Evolutionary conservation across 1,140 invertebrate species (phyloP).

Genomic region (Lasioglossum baleicum): DNA sequence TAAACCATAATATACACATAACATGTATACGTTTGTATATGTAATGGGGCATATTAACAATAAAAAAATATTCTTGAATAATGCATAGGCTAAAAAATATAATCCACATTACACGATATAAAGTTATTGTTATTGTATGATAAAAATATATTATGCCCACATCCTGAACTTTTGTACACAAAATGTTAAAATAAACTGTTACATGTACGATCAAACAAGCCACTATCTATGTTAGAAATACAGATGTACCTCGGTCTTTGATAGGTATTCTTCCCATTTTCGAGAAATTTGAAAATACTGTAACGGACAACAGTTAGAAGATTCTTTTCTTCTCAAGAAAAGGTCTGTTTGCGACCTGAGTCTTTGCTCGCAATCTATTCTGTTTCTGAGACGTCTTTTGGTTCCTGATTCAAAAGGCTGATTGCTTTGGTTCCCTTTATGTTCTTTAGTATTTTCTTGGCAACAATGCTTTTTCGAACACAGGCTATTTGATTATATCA

Average conservation of each 20-base stretch:
- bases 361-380: slow-evolving; percentile 71
- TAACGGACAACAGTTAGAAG: slow-evolving; percentile 68
- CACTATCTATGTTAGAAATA: background rate
- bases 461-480: slow-evolving; percentile 5
- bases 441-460: slow-evolving; percentile 12
- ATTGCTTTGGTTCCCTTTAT: slow-evolving; percentile 14
- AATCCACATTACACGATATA: background rate
- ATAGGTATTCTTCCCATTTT: slow-evolving; percentile 18
- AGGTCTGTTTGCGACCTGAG: slow-evolving; percentile 74
- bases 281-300: slow-evolving; percentile 68
- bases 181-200: background rate
- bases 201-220: background rate
- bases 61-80: background rate
- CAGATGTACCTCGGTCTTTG: slow-evolving; percentile 71
- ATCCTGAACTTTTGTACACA: background rate
- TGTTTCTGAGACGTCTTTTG: slow-evolving; percentile 66
- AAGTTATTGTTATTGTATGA: too few species aligned
- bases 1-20: too few species aligned
- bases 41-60: background rate
- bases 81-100: background rate
- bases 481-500: slow-evolving; percentile 6
- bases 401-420: slow-evolving; percentile 25
- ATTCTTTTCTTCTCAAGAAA: slow-evolving; percentile 67
- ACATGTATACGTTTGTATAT: too few species aligned
- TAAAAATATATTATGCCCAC: too few species aligned